A percentile compares a stretch with the other conserved stretches of the same genome.
Conservation (phyloP, 1,140 invertebrate genomes). For the Physella acuta region DNA sequence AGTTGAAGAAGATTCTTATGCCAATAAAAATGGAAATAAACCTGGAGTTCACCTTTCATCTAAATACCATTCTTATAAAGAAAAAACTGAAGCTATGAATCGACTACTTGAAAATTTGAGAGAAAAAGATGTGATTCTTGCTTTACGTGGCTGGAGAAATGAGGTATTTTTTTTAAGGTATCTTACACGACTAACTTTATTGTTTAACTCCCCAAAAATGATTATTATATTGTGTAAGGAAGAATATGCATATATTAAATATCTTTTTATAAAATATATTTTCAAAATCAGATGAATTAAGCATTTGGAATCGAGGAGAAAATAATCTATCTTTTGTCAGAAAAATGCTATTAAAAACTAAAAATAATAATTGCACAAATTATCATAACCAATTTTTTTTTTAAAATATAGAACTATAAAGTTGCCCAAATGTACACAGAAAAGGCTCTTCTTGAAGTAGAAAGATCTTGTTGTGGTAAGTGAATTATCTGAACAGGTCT, state of each 20-base stretch:
- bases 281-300: neutral
- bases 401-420: conserved; percentile 74
- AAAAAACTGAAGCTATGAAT: neutral
- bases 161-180: conserved; percentile 5
- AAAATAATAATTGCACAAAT: no score
- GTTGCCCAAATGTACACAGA: conserved; percentile 74
- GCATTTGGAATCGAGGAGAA: neutral
- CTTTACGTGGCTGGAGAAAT: conserved; percentile 12
- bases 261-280: neutral
- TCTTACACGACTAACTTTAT: neutral
- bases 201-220: neutral
- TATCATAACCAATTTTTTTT: no score
- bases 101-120: conserved; percentile 13
- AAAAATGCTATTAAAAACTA: no score
- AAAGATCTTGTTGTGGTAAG: conserved; percentile 84
- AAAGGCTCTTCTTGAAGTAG: conserved; percentile 81
- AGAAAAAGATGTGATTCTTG: conserved; percentile 6
- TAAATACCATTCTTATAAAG: neutral
- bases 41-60: conserved; percentile 17
- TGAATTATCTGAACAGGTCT: conserved; percentile 26
- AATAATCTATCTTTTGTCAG: neutral
- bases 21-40: neutral
- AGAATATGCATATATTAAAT: neutral
- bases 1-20: neutral
- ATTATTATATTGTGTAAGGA: neutral